A percentile compares a stretch with the other conserved stretches of the same genome.
phyloP scores from a whole-genome alignment of 2,113 vertebrate species.

The Periophthalmodon schlosseri region DNA sequence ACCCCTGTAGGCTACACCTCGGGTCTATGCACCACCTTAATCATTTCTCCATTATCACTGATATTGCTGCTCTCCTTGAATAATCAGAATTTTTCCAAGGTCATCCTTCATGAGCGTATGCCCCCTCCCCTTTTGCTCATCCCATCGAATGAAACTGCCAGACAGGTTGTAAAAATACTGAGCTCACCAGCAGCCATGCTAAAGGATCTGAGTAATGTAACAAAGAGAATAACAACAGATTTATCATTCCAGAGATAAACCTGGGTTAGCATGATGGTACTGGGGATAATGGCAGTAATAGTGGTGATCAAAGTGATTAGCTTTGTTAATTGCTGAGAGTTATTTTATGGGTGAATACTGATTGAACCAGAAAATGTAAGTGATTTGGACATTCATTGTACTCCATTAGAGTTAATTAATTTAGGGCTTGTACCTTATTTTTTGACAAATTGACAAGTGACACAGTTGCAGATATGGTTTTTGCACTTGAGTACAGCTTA shows the following conservation, averaged over 20 bases:
- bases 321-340: not conserved
- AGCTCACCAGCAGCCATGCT: slow-evolving; percentile 32
- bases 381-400: slow-evolving; percentile 7
- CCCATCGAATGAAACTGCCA: slow-evolving; percentile 45
- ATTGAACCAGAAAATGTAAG: slow-evolving; percentile 12
- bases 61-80: slow-evolving; percentile 70
- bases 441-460: not conserved
- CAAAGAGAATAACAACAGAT: slow-evolving; percentile 33
- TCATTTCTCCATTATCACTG: slow-evolving; percentile 80
- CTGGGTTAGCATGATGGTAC: slow-evolving; percentile 10
- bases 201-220: slow-evolving; percentile 26
- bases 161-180: slow-evolving; percentile 42
- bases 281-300: slow-evolving; percentile 13
- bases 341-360: slow-evolving; percentile 2
- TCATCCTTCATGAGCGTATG: slow-evolving; percentile 62
- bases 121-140: slow-evolving; percentile 44
- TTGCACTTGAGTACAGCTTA: not conserved
- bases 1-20: slow-evolving; percentile 56
- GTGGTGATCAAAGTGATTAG: slow-evolving; percentile 9
- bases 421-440: not conserved
- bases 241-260: slow-evolving; percentile 2
- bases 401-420: slow-evolving; percentile 2
- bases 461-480: not conserved
- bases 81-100: slow-evolving; percentile 75
- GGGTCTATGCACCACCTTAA: slow-evolving; percentile 69